Evolutionary conservation across 2,888 invertebrate species (phyloP).

Genomic region (Metacarcinus magister): DNA sequence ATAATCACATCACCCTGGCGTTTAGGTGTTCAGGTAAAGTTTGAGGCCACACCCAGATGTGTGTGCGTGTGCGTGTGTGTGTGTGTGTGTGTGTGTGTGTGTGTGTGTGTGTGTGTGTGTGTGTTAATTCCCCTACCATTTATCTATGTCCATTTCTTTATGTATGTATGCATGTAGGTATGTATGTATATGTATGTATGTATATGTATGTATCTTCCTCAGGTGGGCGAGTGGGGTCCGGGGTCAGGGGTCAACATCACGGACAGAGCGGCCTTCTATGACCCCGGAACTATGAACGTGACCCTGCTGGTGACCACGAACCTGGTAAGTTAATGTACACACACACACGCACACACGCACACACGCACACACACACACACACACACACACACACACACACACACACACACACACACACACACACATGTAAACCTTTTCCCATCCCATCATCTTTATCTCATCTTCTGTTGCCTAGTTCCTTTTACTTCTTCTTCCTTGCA

Average conservation of each 20-base stretch:
- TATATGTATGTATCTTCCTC: conserved; percentile 16
- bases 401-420: background rate
- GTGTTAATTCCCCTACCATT: no score
- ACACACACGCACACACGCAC: no score
- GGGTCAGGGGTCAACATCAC: conserved; percentile 83
- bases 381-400: background rate
- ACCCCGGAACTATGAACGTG: conserved; percentile 90
- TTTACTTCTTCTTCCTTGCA: no score
- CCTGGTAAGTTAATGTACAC: conserved; percentile 87
- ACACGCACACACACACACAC: no score
- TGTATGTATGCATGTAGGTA: background rate
- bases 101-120: background rate
- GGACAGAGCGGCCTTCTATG: conserved; percentile 86
- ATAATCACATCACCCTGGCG: background rate
- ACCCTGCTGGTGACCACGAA: conserved; percentile 91
- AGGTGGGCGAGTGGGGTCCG: conserved; percentile 84
- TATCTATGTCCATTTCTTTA: no score
- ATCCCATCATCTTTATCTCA: background rate
- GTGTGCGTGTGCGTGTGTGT: conserved; percentile 39
- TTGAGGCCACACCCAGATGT: background rate
- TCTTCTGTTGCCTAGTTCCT: no score
- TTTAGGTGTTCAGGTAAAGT: background rate
- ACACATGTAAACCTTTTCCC: background rate
- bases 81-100: conserved; percentile 39
- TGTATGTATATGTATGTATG: conserved; percentile 48